These are phyloP conservation scores for Heterotilapia buettikoferi DNA, from an alignment of 2,113 vertebrate genomes.

Conservation along the genomic window DNA sequence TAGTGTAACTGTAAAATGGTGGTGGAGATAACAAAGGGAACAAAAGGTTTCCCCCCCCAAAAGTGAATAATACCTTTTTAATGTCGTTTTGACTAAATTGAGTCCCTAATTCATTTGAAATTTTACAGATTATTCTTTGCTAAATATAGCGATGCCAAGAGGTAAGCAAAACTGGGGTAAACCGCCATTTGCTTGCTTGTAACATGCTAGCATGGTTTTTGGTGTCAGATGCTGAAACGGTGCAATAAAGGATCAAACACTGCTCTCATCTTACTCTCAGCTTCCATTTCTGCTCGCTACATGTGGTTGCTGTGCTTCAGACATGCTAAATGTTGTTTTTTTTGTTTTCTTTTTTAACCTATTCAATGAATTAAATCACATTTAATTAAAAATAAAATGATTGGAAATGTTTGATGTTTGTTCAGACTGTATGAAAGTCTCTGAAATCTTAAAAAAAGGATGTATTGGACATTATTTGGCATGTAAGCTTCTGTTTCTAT, in stretches of 20 bases:
- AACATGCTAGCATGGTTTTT: not conserved
- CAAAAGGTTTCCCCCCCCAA: not conserved
- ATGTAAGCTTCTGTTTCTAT: not conserved
- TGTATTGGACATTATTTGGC: not conserved
- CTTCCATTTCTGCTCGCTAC: not conserved
- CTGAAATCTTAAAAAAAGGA: not conserved
- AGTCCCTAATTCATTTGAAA: slow-evolving; percentile 12
- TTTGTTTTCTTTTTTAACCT: not conserved
- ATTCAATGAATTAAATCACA: not conserved
- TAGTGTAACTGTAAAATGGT: slow-evolving; percentile 45
- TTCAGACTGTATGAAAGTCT: not conserved
- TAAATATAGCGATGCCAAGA: slow-evolving; percentile 49
- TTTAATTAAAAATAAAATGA: not conserved
- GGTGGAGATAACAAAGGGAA: slow-evolving; percentile 34
- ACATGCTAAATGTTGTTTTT: not conserved
- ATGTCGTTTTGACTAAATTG: not conserved
- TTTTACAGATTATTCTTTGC: slow-evolving; percentile 72
- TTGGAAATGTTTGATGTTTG: not conserved
- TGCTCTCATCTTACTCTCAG: not conserved
- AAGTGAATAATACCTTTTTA: not conserved
- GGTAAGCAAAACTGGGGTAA: slow-evolving; percentile 54
- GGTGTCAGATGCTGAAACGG: not conserved
- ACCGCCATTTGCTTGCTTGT: slow-evolving; percentile 10
- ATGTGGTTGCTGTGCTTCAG: not conserved
- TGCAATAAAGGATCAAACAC: not conserved